Evolutionary conservation across 1,140 invertebrate genomes (phyloP), one percentile per base, ranked within the genome.

Genomic region (Cepaea nemoralis): DNA sequence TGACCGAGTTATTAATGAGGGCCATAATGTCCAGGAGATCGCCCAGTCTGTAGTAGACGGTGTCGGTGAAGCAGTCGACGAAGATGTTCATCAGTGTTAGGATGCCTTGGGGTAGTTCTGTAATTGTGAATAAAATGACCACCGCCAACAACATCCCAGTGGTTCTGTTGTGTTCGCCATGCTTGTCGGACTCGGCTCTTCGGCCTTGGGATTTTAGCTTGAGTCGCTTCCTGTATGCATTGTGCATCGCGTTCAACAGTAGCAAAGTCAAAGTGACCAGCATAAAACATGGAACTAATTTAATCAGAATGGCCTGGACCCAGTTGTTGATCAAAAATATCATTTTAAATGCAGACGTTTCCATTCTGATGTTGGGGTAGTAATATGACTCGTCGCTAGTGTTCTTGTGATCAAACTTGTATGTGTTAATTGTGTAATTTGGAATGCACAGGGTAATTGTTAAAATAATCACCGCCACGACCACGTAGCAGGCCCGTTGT

Each of bases 21-120:
- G 97, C 97, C 83, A 98, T 92, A 33, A 97, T 94, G 89, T 99
- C 97, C 94, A 98, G 96, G 5, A 98, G 85, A 88, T 97, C 96
- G 0, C 96, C 96, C 69, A 97, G 94, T n/a, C 88, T 89, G 78
- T 87, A 85, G 85, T 93, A 93, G 22, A 92, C 89, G 48, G 89
- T 59, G 22, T 86, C 31, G n/a, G 84, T 87, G 76, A 91, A 88
- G 35, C 84, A 83, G 0, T 69, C 50, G 39, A 83, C 77, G 40
- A 86, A 86, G 16, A 84, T 82, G 69, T 86, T 89, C 59, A 89
- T 83, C 33, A 88, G 77, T 14, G 85, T 89, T 0, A 90, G 77
- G 39, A 94, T 83, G 2, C 92, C 93, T 81, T 94, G 90, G 0
- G 97, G 97, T 55, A 97, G 93, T 91, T 98, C 97, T 0, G 96